Percentiles rank a stretch among this genome's conserved stretches.
Conservation (phyloP, 2,797 vertebrate species). For the Sebastolobus altivelis region DNA sequence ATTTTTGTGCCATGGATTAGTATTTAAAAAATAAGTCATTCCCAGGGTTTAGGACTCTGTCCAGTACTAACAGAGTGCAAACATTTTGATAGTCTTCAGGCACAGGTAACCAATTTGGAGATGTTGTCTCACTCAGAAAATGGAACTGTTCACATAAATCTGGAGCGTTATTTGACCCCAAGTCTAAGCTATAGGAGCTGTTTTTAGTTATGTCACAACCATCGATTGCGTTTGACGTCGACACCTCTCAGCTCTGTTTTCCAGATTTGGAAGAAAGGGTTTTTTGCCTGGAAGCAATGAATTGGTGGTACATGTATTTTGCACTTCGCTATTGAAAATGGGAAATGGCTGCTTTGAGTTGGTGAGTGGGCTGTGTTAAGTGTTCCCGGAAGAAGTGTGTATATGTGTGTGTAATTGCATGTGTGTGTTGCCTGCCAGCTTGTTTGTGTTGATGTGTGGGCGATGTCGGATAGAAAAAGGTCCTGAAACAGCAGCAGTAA, state of each 20-base stretch:
- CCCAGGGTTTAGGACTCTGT: not conserved
- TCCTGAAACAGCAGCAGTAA: conserved; percentile 77
- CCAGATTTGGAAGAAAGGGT: conserved; percentile 16
- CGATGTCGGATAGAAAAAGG: conserved; percentile 71
- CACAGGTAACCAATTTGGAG: not conserved
- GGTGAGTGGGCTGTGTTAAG: conserved; percentile 72
- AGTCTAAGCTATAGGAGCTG: not conserved
- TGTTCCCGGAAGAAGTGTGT: conserved; percentile 58
- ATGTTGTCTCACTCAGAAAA: not conserved
- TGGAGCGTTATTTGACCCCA: not conserved
- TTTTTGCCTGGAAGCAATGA: conserved; percentile 28
- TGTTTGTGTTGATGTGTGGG: conserved; percentile 74
- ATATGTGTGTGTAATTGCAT: conserved; percentile 31
- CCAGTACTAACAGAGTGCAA: not conserved
- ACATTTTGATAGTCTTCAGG: not conserved
- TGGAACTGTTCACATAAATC: not conserved
- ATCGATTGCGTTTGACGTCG: not conserved
- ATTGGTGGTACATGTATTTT: conserved; percentile 36
- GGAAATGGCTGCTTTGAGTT: conserved; percentile 68
- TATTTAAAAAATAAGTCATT: not conserved
- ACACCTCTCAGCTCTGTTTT: conserved; percentile 5
- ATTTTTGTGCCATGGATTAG: not conserved
- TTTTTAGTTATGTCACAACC: conserved; percentile 7
- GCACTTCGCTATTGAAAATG: conserved; percentile 51
- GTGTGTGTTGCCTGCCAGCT: conserved; percentile 53